phyloP scores from a whole-genome alignment of 1,140 invertebrate genomes.

The Papilio polytes region DNA sequence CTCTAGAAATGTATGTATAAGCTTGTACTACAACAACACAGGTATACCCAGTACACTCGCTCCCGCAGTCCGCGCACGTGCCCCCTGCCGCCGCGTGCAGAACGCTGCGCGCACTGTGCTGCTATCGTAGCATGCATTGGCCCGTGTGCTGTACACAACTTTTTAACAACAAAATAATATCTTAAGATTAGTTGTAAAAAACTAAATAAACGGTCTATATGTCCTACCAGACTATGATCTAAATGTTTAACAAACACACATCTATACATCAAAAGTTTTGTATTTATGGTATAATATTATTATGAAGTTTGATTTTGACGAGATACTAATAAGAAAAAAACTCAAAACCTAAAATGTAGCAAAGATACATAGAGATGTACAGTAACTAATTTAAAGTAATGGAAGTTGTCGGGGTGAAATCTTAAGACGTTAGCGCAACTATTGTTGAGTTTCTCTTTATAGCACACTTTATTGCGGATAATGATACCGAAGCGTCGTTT shows the following conservation, averaged over 20 bases:
- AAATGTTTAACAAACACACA: no score
- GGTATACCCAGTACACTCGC: background rate
- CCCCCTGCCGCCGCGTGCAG: slow-evolving; percentile 12
- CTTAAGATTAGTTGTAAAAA: no score
- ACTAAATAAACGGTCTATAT: no score
- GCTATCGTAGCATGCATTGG: background rate
- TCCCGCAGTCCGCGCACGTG: slow-evolving; percentile 20
- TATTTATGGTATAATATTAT: no score
- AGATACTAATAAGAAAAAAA: background rate
- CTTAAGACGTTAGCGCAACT: background rate
- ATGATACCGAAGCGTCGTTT: slow-evolving; percentile 17
- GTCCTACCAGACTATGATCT: no score
- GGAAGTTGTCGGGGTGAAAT: background rate
- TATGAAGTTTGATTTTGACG: no score
- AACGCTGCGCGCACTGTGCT: background rate
- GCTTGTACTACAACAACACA: background rate
- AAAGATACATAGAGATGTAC: background rate
- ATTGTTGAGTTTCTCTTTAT: slow-evolving; percentile 16
- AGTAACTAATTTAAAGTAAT: background rate
- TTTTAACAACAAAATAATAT: no score
- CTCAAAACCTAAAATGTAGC: background rate
- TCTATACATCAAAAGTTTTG: no score
- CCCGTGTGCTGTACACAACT: no score
- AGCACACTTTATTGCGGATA: slow-evolving; percentile 12
- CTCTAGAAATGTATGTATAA: no score